Evolutionary conservation across 2,888 invertebrate species (phyloP).

Genomic region (Conomelus anceps): DNA sequence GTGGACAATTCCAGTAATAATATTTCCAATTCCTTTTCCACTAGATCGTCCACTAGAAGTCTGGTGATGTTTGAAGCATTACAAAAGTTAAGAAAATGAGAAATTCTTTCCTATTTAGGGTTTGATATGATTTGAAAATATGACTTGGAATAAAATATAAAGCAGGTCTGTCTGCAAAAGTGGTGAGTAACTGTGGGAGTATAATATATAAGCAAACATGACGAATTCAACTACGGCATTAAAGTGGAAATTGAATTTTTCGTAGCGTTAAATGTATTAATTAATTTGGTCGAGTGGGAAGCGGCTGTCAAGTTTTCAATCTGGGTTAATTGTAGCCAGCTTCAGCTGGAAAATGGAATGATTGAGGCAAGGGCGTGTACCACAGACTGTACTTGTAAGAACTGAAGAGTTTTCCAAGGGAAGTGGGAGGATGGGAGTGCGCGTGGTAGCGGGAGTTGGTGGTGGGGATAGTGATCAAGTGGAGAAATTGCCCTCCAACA

Average conservation of each 20-base stretch:
- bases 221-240: background rate
- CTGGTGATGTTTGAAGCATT: no score
- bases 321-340: conserved; percentile 1
- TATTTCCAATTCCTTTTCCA: no score
- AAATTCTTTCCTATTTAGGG: no score
- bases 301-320: conserved; percentile 8
- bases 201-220: background rate
- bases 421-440: background rate
- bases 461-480: background rate
- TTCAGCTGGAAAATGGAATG: background rate
- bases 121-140: background rate
- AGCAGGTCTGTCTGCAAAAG: background rate
- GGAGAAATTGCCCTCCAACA: background rate
- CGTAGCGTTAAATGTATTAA: background rate
- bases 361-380: background rate
- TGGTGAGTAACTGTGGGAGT: background rate
- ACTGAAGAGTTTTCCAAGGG: background rate
- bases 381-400: background rate
- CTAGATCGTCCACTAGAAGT: no score
- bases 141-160: background rate
- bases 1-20: no score
- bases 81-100: no score
- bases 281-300: background rate
- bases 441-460: no score
- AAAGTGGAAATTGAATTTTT: background rate